Evolutionary conservation across 2,113 vertebrate species (phyloP).

Genomic region (Cynopterus brachyotis): DNA sequence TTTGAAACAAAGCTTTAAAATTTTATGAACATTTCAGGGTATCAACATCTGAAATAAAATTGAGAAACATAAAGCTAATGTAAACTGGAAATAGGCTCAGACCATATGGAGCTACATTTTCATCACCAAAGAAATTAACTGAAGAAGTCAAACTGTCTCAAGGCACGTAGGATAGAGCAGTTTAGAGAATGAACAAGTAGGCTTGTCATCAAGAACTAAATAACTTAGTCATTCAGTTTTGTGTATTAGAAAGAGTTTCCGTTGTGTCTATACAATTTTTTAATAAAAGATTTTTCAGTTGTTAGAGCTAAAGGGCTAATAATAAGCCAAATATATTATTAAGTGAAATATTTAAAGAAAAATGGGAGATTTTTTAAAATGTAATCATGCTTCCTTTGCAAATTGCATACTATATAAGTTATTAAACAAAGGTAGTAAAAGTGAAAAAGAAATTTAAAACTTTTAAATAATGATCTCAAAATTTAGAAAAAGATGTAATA

Average conservation of each 20-base stretch:
- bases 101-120: conserved; percentile 44
- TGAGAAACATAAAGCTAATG: conserved; percentile 13
- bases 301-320: not conserved
- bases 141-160: conserved; percentile 31
- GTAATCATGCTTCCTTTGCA: not conserved
- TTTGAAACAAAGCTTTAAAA: conserved; percentile 3
- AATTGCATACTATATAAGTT: not conserved
- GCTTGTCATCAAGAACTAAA: conserved; percentile 32
- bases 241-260: conserved; percentile 19
- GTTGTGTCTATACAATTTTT: not conserved
- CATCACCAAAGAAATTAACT: conserved; percentile 59
- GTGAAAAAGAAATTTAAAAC: not conserved
- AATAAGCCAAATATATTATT: not conserved
- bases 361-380: conserved; percentile 20
- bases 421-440: not conserved
- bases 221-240: conserved; percentile 31
- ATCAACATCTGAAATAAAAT: conserved; percentile 52
- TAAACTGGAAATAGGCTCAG: conserved; percentile 25
- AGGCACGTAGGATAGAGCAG: conserved; percentile 2
- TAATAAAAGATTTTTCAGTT: conserved; percentile 55
- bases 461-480: not conserved
- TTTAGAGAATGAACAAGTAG: conserved; percentile 13
- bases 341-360: conserved; percentile 47
- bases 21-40: not conserved
- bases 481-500: not conserved